Base-by-base conservation (phyloP, 2,113 vertebrate species). In the Mustela nigripes region DNA sequence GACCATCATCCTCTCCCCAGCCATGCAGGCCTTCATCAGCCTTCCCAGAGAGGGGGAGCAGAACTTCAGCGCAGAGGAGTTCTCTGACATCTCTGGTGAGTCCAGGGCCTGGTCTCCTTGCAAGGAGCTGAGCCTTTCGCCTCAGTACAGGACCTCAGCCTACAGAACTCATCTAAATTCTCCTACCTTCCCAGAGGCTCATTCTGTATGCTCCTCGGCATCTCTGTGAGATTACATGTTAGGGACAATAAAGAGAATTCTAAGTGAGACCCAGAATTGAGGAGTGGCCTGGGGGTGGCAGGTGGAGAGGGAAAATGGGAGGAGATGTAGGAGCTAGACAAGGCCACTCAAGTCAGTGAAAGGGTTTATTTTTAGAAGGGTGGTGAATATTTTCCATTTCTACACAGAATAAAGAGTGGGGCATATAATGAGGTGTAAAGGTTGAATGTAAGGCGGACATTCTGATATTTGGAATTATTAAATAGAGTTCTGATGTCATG, bases 41-140 rank as follows among this genome's bases (percentile, higher is more conserved):
- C 98, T 98, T 22, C 98, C 98, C 36, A 97, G 97, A 11, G 98
- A 98, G 1, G 99, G 97, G 0, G 99, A 99, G 2, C 99, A 98
- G 7, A 98, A 76, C 93, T 99, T 99, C 98, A 99, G 98, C 24
- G 99, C 99, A 1, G 99, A 99, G 16, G 99, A 99, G 96, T 99
- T 99, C 98, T 99, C 99, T 0, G 99, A 99, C 7, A 4, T 99
- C 58, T 98, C 98, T 12, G 99, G 99, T 99, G 96, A 96, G 98
- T n/a, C 8, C 36, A 11, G 63, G 18, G 50, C 80, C 86, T 83
- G 79, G 79, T 63, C 50, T 65, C 85, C 81, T 79, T 45, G 26
- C 22, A 15, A 24, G 65, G 74, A 78, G 36, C 84, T 28, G 22
- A 71, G 62, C 78, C 36, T n/a, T 80, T 58, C 21, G n/a, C 56